Evolutionary conservation across 2,888 invertebrate genomes (phyloP), one percentile per base, ranked within the genome.

Genomic region (Morinoia aosen): DNA sequence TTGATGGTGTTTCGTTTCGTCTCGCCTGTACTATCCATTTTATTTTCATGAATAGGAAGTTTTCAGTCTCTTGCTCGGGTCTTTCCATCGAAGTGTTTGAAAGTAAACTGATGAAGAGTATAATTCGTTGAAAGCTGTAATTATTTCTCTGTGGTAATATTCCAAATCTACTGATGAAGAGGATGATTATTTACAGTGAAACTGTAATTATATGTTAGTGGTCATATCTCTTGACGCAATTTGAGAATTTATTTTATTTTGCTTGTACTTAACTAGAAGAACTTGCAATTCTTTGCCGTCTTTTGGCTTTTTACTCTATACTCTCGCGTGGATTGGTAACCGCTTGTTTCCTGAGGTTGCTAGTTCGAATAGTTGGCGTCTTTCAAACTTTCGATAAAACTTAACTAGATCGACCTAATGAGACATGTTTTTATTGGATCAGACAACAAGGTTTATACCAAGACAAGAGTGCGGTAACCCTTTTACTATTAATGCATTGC

Each of bases 241-340:
- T 56, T 93, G 93, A 56, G 93, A 93, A 57, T 93, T 93, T 57
- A 93, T 93, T 57, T 93, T 57, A 93, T 93, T 93, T 93, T 57
- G 48, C 57, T 57, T 57, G 93, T 93, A 93, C 93, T 93, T 93
- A 93, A 93, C 19, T 93, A 76, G 76, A 16, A 33, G 76, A 76
- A 76, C 76, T 25, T 33, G 33, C 8, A 33, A 76, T 16, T 76
- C 33, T 76, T 76, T 76, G 61, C 61, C 19, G 12, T 33, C 25
- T 76, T 76, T 33, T 76, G 8, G 76, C 25, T 76, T 76, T 76
- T 76, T 76, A 76, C 76, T 76, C 76, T 76, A 25, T 48, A 48
- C 33, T 76, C 8, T 33, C 76, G 33, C 16, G 76, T 76, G 25
- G 33, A 76, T 76, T 76, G 76, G 10, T 76, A 25, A 76, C 25